Evolutionary conservation across 1,140 invertebrate species (phyloP).

Genomic region (Saxidomus purpurata): DNA sequence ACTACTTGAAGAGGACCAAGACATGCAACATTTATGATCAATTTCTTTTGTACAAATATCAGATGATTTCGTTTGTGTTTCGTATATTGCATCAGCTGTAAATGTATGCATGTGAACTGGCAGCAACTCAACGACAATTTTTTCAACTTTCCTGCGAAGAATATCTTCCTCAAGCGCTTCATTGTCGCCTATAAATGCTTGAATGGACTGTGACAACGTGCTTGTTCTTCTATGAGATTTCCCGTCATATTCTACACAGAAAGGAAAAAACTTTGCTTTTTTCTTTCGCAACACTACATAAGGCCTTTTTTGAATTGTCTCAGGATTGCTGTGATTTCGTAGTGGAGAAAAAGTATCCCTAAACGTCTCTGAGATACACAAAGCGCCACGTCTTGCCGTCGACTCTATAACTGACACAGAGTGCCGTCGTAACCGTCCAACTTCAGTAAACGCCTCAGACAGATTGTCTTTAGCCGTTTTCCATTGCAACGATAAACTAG

Average conservation of each 20-base stretch:
- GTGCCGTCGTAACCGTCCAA: neutral
- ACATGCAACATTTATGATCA: neutral
- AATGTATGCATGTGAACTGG: neutral
- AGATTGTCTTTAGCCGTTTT: neutral
- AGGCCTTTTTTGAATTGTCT: neutral
- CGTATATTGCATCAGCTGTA: neutral
- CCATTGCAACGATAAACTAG: no score
- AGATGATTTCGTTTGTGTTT: neutral
- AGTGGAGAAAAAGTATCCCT: neutral
- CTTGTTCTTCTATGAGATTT: neutral
- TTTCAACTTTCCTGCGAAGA: neutral
- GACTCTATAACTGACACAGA: neutral
- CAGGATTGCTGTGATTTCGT: neutral
- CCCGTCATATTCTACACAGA: constrained; percentile 10
- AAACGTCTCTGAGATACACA: neutral
- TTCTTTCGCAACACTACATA: neutral
- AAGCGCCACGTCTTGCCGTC: no score
- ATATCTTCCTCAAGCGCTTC: neutral
- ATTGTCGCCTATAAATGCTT: neutral
- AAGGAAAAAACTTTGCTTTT: neutral
- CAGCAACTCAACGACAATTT: neutral
- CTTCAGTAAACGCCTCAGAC: neutral
- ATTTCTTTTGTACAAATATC: no score
- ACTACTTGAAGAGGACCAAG: no score
- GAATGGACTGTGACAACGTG: neutral